Percentiles rank a stretch among this genome's conserved stretches.
phyloP scores from a whole-genome alignment of 2,888 invertebrate species.

The Silvanus unidentatus region DNA sequence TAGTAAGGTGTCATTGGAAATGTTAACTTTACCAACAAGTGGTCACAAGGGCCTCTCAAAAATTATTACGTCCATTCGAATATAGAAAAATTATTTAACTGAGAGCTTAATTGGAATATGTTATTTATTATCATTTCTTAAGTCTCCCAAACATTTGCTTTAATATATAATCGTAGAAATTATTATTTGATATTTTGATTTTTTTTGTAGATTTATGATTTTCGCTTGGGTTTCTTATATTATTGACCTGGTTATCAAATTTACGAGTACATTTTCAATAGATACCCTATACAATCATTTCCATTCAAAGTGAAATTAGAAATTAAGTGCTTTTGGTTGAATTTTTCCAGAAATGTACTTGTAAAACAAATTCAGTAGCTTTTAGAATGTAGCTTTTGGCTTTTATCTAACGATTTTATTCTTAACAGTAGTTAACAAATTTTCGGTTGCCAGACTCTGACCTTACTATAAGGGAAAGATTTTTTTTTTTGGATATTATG shows the following conservation, averaged over 20 bases:
- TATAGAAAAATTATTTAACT: too few species aligned
- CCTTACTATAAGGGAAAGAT: conserved; percentile 50
- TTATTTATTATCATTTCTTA: too few species aligned
- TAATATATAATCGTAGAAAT: too few species aligned
- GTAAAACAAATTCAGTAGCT: conserved; percentile 31
- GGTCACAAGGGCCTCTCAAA: conserved; percentile 15
- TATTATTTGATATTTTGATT: conserved; percentile 8
- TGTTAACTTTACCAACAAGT: conserved; percentile 30
- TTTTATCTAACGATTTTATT: conserved; percentile 30
- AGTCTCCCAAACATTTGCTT: too few species aligned
- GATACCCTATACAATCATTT: conserved; percentile 8
- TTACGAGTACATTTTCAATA: conserved; percentile 16
- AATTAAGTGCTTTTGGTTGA: conserved; percentile 12
- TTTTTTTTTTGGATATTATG: conserved; percentile 29
- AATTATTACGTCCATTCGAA: not conserved
- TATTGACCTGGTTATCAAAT: conserved; percentile 8
- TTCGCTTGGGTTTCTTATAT: conserved; percentile 17
- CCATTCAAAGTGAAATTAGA: conserved; percentile 8
- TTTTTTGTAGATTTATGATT: conserved; percentile 15
- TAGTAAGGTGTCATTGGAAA: conserved; percentile 51
- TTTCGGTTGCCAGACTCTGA: conserved; percentile 42
- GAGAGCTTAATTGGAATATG: too few species aligned
- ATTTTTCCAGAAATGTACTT: conserved; percentile 30
- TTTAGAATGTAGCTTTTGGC: conserved; percentile 38
- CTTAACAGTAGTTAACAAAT: conserved; percentile 32